Evolutionary conservation across 2,113 vertebrate genomes (phyloP), one percentile per base, ranked within the genome.

Genomic region (Xiphophorus hellerii): DNA sequence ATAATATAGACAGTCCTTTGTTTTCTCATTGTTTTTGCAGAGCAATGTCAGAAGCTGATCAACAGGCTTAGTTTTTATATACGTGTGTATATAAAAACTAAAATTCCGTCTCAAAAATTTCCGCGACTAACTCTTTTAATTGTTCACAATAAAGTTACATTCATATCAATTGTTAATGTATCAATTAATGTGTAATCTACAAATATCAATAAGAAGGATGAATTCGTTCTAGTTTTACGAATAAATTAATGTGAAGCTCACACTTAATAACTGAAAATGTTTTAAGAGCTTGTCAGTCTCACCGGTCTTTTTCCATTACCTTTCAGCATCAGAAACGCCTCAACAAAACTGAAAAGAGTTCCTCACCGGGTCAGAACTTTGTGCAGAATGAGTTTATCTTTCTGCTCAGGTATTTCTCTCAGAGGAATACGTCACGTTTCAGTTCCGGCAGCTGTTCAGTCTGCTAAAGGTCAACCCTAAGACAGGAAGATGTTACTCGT

Each of bases 11-110:
- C 61, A 51, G 17, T 63, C 39, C 75, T 86, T 82, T 82, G 63
- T 70, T 70, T 76, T 2, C 68, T 76, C 29, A 48, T 78, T 71
- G 71, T 51, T 37, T 22, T 35, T 48, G 17, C 44, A 20, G 44
- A 6, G 14, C 62, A 66, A 58, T 69, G 76, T 65, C 58, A 51
- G n/a, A 39, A 68, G 65, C 74, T 85, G 80, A 87, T 68, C 82
- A 86, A 88, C 84, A 88, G 76, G 66, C 71, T 77, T 85, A n/a
- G n/a, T n/a, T n/a, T n/a, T n/a, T n/a, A n/a, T n/a, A 69, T 74
- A 78, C 51, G 39, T 60, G 74, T 66, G 64, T 70, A 28, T 28
- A 51, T 64, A 70, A 5, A 48, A 31, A 54, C 63, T 1, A 28
- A 30, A 54, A 60, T 48, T 29, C 75, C 62, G 25, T 62, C 10